These are phyloP conservation scores for Phoxinus dragarum DNA, from an alignment of 2,797 vertebrate genomes.

Conservation along the genomic window DNA sequence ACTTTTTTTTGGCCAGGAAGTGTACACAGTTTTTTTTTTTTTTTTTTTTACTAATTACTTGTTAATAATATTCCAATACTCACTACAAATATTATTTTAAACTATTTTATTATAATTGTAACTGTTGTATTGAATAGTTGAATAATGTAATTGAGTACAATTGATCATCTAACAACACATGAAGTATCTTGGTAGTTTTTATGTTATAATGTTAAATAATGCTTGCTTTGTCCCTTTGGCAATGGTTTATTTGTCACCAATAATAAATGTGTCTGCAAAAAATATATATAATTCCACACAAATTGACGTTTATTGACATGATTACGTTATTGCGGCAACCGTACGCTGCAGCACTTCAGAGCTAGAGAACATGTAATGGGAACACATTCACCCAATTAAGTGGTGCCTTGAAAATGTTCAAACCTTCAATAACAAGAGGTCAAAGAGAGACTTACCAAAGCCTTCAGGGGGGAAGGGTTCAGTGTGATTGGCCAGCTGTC, in stretches of 20 bases:
- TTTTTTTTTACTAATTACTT: too few species aligned
- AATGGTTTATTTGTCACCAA: neutral
- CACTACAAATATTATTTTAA: neutral
- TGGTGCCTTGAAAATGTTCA: conserved; percentile 52
- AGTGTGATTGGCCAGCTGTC: conserved; percentile 86
- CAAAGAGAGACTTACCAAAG: conserved; percentile 83
- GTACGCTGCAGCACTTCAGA: neutral
- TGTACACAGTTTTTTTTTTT: too few species aligned
- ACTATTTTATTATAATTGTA: neutral
- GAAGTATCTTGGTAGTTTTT: neutral
- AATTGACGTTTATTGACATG: neutral
- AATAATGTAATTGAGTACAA: neutral
- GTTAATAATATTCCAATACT: neutral
- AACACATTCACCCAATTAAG: conserved; percentile 1
- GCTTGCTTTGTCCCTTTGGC: neutral
- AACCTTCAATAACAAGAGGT: neutral
- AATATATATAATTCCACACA: neutral
- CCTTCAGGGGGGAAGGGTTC: conserved; percentile 95
- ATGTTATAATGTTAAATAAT: neutral
- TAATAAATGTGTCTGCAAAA: neutral
- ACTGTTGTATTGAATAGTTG: neutral
- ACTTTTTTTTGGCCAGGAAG: too few species aligned
- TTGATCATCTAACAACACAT: neutral
- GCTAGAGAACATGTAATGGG: neutral
- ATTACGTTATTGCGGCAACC: neutral